Evolutionary conservation across 2,113 vertebrate species (phyloP).

Genomic region (Salminus brasiliensis): DNA sequence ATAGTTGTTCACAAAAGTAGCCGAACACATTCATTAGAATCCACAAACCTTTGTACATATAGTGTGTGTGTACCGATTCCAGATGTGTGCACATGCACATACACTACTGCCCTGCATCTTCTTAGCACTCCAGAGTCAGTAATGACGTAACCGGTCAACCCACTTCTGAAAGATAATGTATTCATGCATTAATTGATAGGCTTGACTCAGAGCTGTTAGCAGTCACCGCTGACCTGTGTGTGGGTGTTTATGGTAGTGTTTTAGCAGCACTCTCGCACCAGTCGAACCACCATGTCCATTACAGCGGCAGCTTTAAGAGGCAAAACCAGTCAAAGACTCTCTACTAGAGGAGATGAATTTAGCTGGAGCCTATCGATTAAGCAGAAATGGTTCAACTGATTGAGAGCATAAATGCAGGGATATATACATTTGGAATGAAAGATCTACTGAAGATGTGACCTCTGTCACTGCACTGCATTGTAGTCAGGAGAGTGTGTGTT

Average conservation of each 20-base stretch:
- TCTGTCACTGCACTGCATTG: background rate
- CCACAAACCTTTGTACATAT: too few relatives aligned
- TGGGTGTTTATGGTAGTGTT: constrained; percentile 22
- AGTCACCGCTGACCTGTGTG: constrained; percentile 9
- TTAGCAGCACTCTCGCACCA: constrained; percentile 16
- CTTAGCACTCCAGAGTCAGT: background rate
- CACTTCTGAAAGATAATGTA: constrained; percentile 14
- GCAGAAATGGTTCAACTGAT: background rate
- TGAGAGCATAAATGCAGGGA: background rate
- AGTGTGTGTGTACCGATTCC: too few relatives aligned
- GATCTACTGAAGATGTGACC: background rate
- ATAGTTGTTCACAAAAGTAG: too few relatives aligned
- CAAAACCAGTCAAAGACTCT: constrained; percentile 8
- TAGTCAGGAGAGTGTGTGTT: too few relatives aligned
- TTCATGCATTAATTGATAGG: constrained; percentile 25
- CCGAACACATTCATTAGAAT: too few relatives aligned
- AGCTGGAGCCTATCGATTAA: background rate
- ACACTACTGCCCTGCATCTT: too few relatives aligned
- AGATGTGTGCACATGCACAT: too few relatives aligned
- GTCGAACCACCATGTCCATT: constrained; percentile 19
- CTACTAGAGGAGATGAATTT: background rate
- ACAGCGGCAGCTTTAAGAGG: background rate
- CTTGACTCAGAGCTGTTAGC: constrained; percentile 21
- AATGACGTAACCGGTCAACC: background rate
- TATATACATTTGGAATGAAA: background rate